Evolutionary conservation across 2,113 vertebrate genomes (phyloP).

Genomic region (Tragelaphus imberbis): DNA sequence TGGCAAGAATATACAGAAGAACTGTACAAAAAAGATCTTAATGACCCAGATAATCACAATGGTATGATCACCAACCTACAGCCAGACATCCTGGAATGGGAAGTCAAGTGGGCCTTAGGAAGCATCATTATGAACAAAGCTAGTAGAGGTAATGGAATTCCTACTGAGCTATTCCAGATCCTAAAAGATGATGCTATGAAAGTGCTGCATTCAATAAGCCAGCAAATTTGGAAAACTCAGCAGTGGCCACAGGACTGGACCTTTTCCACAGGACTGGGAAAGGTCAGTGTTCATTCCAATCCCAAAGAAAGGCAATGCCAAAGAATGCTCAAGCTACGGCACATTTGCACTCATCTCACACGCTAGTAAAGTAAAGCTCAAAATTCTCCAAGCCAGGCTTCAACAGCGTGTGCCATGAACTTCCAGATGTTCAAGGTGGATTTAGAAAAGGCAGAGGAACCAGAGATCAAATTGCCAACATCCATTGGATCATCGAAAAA

Average conservation of each 20-base stretch:
- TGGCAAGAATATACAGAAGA: background rate
- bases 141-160: background rate
- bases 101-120: background rate
- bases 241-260: background rate
- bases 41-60: background rate
- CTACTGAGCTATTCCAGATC: background rate
- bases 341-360: background rate
- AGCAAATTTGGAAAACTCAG: background rate
- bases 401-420: background rate
- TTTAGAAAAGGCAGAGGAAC: background rate
- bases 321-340: background rate
- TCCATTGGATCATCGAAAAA: fast-evolving
- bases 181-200: background rate
- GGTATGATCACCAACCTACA: background rate
- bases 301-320: background rate
- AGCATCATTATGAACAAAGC: background rate
- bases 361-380: background rate
- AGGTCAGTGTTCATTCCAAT: background rate
- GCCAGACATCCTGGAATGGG: background rate
- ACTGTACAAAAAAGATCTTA: background rate
- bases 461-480: background rate
- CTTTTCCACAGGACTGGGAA: background rate
- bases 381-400: background rate
- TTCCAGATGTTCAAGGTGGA: background rate
- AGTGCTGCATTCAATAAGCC: background rate